Percentiles rank a stretch among this genome's conserved stretches.
phyloP scores from a whole-genome alignment of 2,888 invertebrate genomes.

The Lasioglossum lativentre region DNA sequence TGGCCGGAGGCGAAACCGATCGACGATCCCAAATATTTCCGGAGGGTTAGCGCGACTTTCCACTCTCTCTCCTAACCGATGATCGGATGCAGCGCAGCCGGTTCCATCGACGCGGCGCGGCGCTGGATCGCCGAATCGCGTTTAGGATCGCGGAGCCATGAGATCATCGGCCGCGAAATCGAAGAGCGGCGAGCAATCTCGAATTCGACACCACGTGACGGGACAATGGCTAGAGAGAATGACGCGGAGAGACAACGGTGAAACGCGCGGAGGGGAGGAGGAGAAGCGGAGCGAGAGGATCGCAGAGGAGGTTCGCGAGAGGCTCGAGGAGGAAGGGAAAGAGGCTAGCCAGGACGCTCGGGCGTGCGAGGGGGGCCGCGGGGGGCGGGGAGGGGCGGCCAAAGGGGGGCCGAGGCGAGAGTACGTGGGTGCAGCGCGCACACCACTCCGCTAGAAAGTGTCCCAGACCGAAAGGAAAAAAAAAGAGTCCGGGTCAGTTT shows the following conservation, averaged over 20 bases:
- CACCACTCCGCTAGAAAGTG: conserved; percentile 80
- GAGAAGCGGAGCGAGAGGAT: conserved; percentile 11
- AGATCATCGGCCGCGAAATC: conserved; percentile 68
- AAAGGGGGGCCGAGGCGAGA: conserved; percentile 28
- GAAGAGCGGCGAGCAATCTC: conserved; percentile 62
- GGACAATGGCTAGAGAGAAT: conserved; percentile 68
- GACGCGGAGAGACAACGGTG: conserved; percentile 48
- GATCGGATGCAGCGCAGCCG: conserved; percentile 1
- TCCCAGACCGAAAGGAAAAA: conserved; percentile 79
- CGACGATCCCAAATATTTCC: conserved; percentile 14
- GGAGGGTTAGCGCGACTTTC: not conserved
- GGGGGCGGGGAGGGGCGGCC: not conserved
- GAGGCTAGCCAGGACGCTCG: conserved; percentile 9
- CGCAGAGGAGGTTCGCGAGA: conserved; percentile 2
- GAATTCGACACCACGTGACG: conserved; percentile 69
- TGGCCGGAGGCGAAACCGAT: conserved; percentile 2
- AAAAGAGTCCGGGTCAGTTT: conserved; percentile 84
- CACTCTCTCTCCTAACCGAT: not conserved
- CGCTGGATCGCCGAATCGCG: not conserved
- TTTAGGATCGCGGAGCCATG: conserved; percentile 42
- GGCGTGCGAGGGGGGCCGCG: conserved; percentile 1
- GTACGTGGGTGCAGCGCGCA: conserved; percentile 79
- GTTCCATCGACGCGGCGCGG: not conserved
- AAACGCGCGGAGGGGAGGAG: not conserved
- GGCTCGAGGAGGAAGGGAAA: conserved; percentile 5